phyloP scores from a whole-genome alignment of 1,140 invertebrate genomes.

The Papilio dardanus region DNA sequence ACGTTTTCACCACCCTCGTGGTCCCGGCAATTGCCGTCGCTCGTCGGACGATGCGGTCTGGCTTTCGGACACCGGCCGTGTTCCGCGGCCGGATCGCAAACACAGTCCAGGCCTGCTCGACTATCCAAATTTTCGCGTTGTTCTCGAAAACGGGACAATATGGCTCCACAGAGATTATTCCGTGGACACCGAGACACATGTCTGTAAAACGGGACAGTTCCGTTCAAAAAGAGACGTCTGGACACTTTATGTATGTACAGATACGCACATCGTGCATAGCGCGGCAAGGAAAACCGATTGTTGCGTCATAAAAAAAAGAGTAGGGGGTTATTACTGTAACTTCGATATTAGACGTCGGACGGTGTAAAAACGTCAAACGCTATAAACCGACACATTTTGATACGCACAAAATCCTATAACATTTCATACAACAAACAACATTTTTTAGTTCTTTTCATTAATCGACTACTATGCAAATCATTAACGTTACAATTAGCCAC shows the following conservation, averaged over 20 bases:
- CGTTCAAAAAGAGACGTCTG: too few species aligned
- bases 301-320: slow-evolving; percentile 44
- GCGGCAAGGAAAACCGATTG: slow-evolving; percentile 46
- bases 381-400: slow-evolving; percentile 23
- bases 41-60: too few species aligned
- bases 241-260: slow-evolving; percentile 13
- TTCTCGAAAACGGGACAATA: too few species aligned
- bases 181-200: too few species aligned
- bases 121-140: too few species aligned
- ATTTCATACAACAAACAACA: neutral
- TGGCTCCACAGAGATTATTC: too few species aligned
- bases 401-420: neutral
- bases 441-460: neutral
- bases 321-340: slow-evolving; percentile 28
- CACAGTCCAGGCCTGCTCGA: too few species aligned
- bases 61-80: too few species aligned
- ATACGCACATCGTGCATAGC: slow-evolving; percentile 44
- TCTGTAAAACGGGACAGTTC: too few species aligned
- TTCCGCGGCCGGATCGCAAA: too few species aligned
- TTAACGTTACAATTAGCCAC: neutral
- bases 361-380: slow-evolving; percentile 30
- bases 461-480: neutral
- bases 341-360: slow-evolving; percentile 28
- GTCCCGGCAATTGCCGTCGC: too few species aligned
- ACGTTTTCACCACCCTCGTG: too few species aligned